Evolutionary conservation across 2,888 invertebrate species (phyloP), one percentile per base, ranked within the genome.

Genomic region (Acronicta leporina): DNA sequence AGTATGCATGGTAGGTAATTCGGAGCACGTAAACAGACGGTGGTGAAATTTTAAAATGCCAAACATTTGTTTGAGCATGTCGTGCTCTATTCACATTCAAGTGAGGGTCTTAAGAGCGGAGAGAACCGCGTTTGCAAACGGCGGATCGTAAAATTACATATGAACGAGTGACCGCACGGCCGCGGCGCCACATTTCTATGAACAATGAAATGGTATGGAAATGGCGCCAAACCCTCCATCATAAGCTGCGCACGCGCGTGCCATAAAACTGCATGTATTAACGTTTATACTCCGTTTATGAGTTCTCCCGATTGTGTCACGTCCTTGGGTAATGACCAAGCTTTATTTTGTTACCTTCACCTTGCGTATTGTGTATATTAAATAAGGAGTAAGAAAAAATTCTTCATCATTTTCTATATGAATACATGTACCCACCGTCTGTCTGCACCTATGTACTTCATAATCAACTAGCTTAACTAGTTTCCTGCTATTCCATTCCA

Each of bases 151-250:
- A 93, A 93, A 88, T 87, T 87, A 88, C 88, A 85, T 87, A 86
- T 83, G 84, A 90, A 88, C 88, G 87, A 86, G 87, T 89, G 82
- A 82, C 77, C 82, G 83, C 81, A 81, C 77, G 91, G 90, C 92
- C 40, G 80, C 80, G 93, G 92, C 94, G 93, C 92, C 93, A 88
- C 86, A 85, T 86, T 92, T 91, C 91, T 91, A 87, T 92, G 91
- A 92, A 94, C 92, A 94, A 93, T 93, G 89, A 91, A 91, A 89
- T 87, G 81, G 85, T 81, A 87, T 88, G 89, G 83, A 88, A 89
- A 88, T 88, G 92, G 91, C 93, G 92, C 91, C 91, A 86, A 89
- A 81, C 85, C 82, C 82, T 82, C 76, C 83, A 89, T 91, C 89
- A 90, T 89, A 91, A 87, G 86, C 87, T 69, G 83, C 84, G 87